Percentiles rank a stretch among this genome's conserved stretches.
Evolutionary conservation across 1,140 invertebrate species (phyloP).

Genomic region (Nebria ingens): DNA sequence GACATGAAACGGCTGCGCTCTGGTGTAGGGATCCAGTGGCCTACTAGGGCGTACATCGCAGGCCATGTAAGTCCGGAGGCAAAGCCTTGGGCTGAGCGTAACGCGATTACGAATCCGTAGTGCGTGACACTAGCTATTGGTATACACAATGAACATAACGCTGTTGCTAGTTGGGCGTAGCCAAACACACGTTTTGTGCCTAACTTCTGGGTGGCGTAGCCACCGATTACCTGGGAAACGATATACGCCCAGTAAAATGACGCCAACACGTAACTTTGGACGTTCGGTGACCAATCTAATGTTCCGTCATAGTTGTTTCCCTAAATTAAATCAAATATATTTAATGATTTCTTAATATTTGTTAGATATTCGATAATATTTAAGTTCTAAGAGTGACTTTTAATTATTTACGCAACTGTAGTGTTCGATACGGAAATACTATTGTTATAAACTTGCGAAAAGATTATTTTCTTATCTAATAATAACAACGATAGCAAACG

Average conservation of each 20-base stretch:
- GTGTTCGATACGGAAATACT: no score
- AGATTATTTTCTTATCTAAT: no score
- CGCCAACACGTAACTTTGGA: constrained; percentile 51
- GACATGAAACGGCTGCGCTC: constrained; percentile 70
- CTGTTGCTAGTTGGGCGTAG: constrained; percentile 55
- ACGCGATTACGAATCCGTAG: constrained; percentile 46
- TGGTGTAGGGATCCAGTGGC: constrained; percentile 71
- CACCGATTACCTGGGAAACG: constrained; percentile 57
- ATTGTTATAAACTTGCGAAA: no score
- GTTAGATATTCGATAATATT: no score
- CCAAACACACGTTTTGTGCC: constrained; percentile 73
- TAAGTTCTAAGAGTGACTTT: no score
- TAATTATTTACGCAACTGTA: no score
- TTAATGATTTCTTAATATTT: no score
- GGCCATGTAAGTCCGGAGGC: constrained; percentile 76
- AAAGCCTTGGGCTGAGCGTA: constrained; percentile 55
- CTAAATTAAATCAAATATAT: no score
- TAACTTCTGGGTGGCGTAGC: constrained; percentile 62
- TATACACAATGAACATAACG: constrained; percentile 56
- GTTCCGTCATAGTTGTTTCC: constrained; percentile 41
- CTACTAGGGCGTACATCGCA: constrained; percentile 73
- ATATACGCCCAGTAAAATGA: constrained; percentile 68
- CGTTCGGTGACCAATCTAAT: constrained; percentile 48
- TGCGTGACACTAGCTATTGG: constrained; percentile 50
- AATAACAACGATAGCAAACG: no score